phyloP scores from a whole-genome alignment of 2,888 invertebrate genomes.

The Clepsis dumicolana region DNA sequence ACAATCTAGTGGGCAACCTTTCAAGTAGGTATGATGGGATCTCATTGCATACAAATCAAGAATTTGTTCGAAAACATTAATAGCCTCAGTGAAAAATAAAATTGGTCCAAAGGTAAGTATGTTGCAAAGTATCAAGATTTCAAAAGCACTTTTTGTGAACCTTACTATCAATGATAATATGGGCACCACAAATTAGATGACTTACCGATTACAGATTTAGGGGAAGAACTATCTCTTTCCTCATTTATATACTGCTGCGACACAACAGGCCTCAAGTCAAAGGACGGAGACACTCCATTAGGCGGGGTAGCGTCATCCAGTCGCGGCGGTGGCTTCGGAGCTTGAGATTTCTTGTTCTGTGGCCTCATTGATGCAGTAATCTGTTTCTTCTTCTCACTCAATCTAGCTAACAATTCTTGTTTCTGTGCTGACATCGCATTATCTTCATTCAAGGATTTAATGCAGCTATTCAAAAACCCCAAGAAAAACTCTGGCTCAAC shows the following conservation, averaged over 20 bases:
- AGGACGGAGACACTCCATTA: conserved; percentile 80
- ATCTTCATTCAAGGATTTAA: conserved; percentile 85
- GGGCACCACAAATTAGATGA: background rate
- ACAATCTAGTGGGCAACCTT: too few species aligned
- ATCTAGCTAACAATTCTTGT: conserved; percentile 87
- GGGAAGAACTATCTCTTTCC: conserved; percentile 62
- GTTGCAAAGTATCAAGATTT: background rate
- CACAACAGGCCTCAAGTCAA: conserved; percentile 78
- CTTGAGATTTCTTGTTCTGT: conserved; percentile 69
- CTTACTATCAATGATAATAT: too few species aligned
- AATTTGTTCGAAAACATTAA: too few species aligned
- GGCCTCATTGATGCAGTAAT: conserved; percentile 77
- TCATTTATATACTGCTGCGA: conserved; percentile 80
- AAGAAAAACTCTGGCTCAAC: conserved; percentile 90
- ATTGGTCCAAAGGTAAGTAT: too few species aligned
- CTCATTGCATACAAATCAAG: too few species aligned
- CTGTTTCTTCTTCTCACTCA: conserved; percentile 89
- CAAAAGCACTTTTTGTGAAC: too few species aligned
- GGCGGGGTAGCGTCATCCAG: conserved; percentile 77
- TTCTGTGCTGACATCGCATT: conserved; percentile 78
- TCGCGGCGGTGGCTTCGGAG: conserved; percentile 78
- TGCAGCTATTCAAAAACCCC: conserved; percentile 90
- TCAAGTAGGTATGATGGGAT: too few species aligned
- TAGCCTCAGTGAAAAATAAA: too few species aligned
- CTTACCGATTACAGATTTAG: conserved; percentile 37